These are phyloP conservation scores for Elymnias hypermnestra DNA, from an alignment of 1,140 invertebrate genomes.

Conservation along the genomic window DNA sequence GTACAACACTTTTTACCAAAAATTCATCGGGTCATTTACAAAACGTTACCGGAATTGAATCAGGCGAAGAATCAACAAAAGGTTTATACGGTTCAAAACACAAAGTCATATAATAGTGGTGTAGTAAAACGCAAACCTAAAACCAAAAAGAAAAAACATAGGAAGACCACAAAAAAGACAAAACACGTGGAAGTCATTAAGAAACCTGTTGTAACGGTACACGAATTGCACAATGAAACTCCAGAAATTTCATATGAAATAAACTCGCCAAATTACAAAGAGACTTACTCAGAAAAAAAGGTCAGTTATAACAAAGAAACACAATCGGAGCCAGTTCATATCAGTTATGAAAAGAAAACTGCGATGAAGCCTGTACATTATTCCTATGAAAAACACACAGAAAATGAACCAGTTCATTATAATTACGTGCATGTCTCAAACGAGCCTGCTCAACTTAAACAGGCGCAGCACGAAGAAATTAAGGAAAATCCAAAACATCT, in stretches of 20 bases:
- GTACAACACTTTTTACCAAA: constrained; percentile 63
- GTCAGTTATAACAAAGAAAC: constrained; percentile 58
- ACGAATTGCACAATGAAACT: constrained; percentile 32
- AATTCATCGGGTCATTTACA: constrained; percentile 50
- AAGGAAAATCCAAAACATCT: constrained; percentile 41
- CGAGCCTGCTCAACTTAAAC: constrained; percentile 34
- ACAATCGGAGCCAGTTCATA: constrained; percentile 42
- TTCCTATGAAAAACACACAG: constrained; percentile 32
- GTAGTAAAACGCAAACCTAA: constrained; percentile 24
- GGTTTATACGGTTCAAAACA: constrained; percentile 39
- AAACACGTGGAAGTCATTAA: constrained; percentile 21
- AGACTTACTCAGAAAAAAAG: constrained; percentile 51
- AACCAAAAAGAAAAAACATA: constrained; percentile 44
- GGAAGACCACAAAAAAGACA: constrained; percentile 25
- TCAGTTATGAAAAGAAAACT: constrained; percentile 46
- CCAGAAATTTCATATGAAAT: constrained; percentile 54
- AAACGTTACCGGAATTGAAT: constrained; percentile 39
- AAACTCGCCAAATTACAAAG: constrained; percentile 55
- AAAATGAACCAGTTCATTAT: constrained; percentile 28
- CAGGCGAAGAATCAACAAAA: constrained; percentile 42
- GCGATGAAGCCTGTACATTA: constrained; percentile 39
- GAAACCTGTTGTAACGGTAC: constrained; percentile 28
- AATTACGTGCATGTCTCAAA: constrained; percentile 29
- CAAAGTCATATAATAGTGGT: constrained; percentile 44
- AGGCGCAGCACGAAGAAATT: constrained; percentile 33